Conservation (phyloP, 2,797 vertebrate genomes). For the Spondyliosoma cantharus region DNA sequence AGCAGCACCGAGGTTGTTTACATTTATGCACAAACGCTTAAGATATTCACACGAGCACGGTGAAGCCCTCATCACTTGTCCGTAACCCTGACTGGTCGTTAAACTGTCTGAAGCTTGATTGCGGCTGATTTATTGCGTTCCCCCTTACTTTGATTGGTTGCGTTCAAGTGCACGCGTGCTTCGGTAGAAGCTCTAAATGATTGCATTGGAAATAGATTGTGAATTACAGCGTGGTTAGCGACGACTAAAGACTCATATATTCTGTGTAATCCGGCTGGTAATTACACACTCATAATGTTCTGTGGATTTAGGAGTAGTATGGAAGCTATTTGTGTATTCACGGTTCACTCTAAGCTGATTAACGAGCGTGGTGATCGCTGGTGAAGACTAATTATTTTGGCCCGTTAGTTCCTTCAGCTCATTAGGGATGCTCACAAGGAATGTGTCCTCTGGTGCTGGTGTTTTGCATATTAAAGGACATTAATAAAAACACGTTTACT, state of each 20-base stretch:
- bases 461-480: constrained; percentile 57
- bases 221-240: constrained; percentile 24
- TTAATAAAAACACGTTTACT: constrained; percentile 52
- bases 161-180: constrained; percentile 9
- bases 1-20: constrained; percentile 11
- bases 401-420: constrained; percentile 63
- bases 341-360: constrained; percentile 73
- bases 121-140: constrained; percentile 38
- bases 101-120: constrained; percentile 52
- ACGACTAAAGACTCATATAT: constrained; percentile 40
- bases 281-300: constrained; percentile 67
- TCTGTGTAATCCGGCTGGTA: constrained; percentile 54
- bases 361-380: constrained; percentile 64
- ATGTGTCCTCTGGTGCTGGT: constrained; percentile 48
- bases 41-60: constrained; percentile 9
- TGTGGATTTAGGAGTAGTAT: constrained; percentile 59
- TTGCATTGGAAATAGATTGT: constrained; percentile 37
- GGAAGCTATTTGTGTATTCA: constrained; percentile 69
- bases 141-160: constrained; percentile 43
- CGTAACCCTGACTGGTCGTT: constrained; percentile 28
- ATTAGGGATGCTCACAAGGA: constrained; percentile 54
- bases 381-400: constrained; percentile 74
- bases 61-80: constrained; percentile 10
- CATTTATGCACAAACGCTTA: constrained; percentile 2
- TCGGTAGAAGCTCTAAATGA: constrained; percentile 25